Evolutionary conservation across 2,797 vertebrate species (phyloP).

Genomic region (Harpia harpyja): DNA sequence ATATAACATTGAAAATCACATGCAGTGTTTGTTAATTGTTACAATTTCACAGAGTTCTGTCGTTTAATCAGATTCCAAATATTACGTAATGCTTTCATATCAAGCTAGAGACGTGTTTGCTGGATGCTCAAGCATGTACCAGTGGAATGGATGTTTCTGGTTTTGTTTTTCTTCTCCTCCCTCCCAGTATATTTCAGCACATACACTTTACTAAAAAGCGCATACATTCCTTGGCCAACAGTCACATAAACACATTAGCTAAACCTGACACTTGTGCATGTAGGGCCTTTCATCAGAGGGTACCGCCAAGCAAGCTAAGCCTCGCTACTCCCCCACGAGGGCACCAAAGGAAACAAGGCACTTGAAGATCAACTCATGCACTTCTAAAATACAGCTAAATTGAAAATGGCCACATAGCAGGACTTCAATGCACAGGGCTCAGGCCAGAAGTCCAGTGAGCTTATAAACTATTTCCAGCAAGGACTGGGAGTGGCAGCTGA

Average conservation of each 20-base stretch:
- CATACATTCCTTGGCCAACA: background rate
- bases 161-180: constrained; percentile 19
- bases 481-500: background rate
- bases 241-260: background rate
- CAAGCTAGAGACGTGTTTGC: background rate
- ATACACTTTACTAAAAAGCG: background rate
- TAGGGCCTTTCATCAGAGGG: background rate
- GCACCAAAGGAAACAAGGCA: background rate
- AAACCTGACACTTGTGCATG: background rate
- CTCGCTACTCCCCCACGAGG: accelerated
- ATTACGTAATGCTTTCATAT: background rate
- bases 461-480: background rate
- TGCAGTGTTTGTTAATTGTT: constrained; percentile 20
- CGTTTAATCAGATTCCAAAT: background rate
- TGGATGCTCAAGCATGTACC: constrained; percentile 20
- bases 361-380: background rate
- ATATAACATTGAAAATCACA: background rate
- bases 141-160: constrained; percentile 32
- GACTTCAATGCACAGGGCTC: background rate
- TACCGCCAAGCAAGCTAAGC: background rate
- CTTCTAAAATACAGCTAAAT: background rate
- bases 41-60: background rate
- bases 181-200: constrained; percentile 28
- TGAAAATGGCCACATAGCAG: background rate
- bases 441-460: background rate